Evolutionary conservation across 2,113 vertebrate species (phyloP).

Genomic region (Clarias gariepinus): DNA sequence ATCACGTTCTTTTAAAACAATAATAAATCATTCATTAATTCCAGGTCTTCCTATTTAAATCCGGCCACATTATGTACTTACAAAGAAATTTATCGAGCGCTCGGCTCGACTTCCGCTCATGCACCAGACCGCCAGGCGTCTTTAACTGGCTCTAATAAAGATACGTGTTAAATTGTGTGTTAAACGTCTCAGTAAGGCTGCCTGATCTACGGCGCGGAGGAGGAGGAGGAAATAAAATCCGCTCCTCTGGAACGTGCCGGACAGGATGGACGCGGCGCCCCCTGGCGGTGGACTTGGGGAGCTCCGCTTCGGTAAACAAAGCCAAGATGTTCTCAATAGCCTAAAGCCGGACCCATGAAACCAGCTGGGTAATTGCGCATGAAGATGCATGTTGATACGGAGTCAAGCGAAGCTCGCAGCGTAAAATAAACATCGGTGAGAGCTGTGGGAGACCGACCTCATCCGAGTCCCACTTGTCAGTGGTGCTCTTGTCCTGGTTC

Average conservation of each 20-base stretch:
- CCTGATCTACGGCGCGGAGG: neutral
- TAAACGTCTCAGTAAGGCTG: conserved; percentile 3
- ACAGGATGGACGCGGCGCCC: conserved; percentile 59
- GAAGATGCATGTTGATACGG: conserved; percentile 44
- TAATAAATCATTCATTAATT: conserved; percentile 2
- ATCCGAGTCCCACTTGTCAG: conserved; percentile 87
- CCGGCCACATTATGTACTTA: neutral
- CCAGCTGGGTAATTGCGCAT: conserved; percentile 42
- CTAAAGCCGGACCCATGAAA: conserved; percentile 33
- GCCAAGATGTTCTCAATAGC: conserved; percentile 38
- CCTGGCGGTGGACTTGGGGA: conserved; percentile 52
- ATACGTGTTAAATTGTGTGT: conserved; percentile 12
- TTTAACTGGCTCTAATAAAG: conserved; percentile 2
- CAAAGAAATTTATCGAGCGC: neutral
- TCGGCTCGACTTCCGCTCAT: neutral
- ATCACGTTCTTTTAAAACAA: neutral
- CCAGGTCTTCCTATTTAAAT: neutral
- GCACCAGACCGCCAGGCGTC: neutral
- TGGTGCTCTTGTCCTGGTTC: conserved; percentile 91
- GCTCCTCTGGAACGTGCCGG: neutral
- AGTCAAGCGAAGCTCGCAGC: conserved; percentile 24
- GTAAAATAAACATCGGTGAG: conserved; percentile 24
- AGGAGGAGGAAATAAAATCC: neutral
- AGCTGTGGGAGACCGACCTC: conserved; percentile 77
- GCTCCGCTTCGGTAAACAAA: neutral